Evolutionary conservation across 2,888 invertebrate species (phyloP), one percentile per base, ranked within the genome.

Genomic region (Metacarcinus magister): DNA sequence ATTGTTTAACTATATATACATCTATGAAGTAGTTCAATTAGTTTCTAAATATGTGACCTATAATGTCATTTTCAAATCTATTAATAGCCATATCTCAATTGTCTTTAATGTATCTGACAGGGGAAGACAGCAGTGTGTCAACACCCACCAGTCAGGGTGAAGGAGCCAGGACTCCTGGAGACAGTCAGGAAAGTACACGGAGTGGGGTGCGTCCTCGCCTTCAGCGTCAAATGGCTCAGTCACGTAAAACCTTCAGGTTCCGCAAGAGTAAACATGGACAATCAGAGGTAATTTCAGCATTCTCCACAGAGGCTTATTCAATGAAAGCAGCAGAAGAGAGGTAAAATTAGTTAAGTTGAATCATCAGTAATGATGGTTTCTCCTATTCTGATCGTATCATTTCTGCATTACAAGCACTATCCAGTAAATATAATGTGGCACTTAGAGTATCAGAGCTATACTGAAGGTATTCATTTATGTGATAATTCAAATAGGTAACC

Each of bases 151-250:
- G 98, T 97, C 98, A 98, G 48, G 98, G 98, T 82, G 98, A 98
- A 97, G 94, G 94, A 19, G 75, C 46, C 16, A 32, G 75, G 39
- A 91, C 43, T 28, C 44, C 92, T 10, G 87, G 44, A n/a, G 95
- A 95, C 16, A 96, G 92, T 54, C 96, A 96, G 92, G 96, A 96
- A 90, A 96, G 96, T 91, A 93, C 95, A 19, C 60, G 94, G 19
- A 96, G 96, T 94, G 96, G 96, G 2, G 96, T 95, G 32, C 67
- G 96, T 32, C 97, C 97, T 92, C 95, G 97, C 5, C 98, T 99
- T 96, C 99, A 99, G 97, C 98, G 99, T 39, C 98, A 99, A 95
- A 99, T 99, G 98, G 99, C 99, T 67, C 99, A 99, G 97, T 99
- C 99, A 97, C 98, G 99, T 97, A 99, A 99, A 98, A 99, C 99